Conservation (phyloP, 2,113 vertebrate genomes). For the Channa maculata region DNA sequence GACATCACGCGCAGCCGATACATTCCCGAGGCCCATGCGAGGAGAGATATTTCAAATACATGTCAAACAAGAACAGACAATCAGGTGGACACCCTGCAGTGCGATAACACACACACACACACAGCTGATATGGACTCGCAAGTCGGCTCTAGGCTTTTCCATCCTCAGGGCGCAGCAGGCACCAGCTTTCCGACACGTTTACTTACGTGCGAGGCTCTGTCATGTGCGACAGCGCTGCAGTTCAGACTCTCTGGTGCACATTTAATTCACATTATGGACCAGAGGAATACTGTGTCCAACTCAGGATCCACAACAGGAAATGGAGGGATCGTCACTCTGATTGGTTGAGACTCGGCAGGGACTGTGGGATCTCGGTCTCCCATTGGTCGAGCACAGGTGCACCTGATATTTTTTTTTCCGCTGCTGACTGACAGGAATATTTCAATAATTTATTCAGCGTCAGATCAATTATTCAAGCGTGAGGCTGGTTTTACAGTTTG, state of each 20-base stretch:
- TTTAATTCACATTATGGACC: slow-evolving; percentile 57
- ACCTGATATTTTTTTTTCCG: slow-evolving; percentile 33
- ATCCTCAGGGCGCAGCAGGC: slow-evolving; percentile 10
- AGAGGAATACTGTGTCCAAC: slow-evolving; percentile 55
- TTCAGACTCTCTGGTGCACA: slow-evolving; percentile 29
- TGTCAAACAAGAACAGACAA: neutral
- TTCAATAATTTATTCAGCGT: slow-evolving; percentile 80
- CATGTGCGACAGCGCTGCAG: neutral
- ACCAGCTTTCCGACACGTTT: neutral
- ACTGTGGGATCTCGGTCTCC: slow-evolving; percentile 8
- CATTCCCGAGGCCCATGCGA: slow-evolving; percentile 30
- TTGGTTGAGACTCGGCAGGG: slow-evolving; percentile 66
- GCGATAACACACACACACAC: neutral
- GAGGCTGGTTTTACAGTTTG: slow-evolving; percentile 42
- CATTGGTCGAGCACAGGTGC: slow-evolving; percentile 70
- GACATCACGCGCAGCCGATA: slow-evolving; percentile 64
- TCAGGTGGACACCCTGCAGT: neutral
- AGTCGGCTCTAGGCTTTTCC: slow-evolving; percentile 69
- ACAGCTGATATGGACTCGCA: slow-evolving; percentile 14
- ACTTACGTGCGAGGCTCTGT: slow-evolving; percentile 58
- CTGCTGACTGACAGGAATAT: slow-evolving; percentile 53
- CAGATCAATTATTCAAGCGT: slow-evolving; percentile 72
- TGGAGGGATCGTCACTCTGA: slow-evolving; percentile 61
- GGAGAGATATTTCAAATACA: slow-evolving; percentile 17
- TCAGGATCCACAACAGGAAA: slow-evolving; percentile 77